Percentiles rank a stretch among this genome's conserved stretches.
These are phyloP conservation scores for Tragelaphus scriptus DNA, from an alignment of 2,113 vertebrate species.

Conservation along the genomic window DNA sequence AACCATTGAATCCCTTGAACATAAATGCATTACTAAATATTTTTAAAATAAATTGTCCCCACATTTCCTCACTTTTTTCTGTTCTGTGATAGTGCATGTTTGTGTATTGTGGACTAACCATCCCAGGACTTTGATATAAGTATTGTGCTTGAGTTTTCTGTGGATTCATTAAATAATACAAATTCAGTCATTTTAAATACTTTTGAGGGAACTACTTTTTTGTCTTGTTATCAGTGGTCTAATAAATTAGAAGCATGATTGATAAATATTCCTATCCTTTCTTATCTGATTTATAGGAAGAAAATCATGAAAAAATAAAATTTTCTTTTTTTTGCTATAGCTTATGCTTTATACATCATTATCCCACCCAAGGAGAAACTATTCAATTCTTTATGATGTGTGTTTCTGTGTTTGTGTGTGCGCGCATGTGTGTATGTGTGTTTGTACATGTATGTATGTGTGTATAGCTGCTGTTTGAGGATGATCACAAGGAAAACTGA, in stretches of 20 bases:
- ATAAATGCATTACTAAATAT: neutral
- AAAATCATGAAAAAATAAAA: neutral
- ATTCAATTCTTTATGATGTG: neutral
- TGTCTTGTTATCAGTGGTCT: neutral
- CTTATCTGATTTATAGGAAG: neutral
- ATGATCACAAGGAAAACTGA: neutral
- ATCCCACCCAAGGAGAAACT: neutral
- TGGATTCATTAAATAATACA: neutral
- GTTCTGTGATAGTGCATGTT: neutral
- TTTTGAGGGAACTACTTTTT: neutral
- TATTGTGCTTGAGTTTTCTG: neutral
- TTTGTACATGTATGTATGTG: neutral
- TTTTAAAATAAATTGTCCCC: neutral
- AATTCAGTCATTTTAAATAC: neutral
- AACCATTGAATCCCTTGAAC: neutral
- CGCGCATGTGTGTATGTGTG: neutral
- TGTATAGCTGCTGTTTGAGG: neutral
- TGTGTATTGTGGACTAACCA: neutral
- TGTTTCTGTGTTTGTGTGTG: neutral
- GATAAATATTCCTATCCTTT: neutral
- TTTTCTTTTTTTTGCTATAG: neutral
- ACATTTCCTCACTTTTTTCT: neutral
- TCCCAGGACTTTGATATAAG: neutral
- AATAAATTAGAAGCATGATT: neutral
- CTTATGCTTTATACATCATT: neutral